phyloP scores from a whole-genome alignment of 2,797 vertebrate genomes.

The Chrysocyon brachyurus region DNA sequence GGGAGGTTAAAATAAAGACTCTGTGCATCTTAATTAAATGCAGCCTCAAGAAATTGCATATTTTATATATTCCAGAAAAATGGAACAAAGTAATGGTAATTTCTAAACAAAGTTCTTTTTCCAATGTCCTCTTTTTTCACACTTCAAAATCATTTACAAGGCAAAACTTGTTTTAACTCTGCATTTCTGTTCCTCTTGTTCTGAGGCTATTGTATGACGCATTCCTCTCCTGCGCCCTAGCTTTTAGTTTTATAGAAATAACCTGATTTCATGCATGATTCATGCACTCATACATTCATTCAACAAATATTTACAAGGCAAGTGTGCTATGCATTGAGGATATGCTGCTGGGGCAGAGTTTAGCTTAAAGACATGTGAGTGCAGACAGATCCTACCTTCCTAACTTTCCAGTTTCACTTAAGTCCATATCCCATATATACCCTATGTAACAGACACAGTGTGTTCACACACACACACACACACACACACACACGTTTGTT shows the following conservation, averaged over 20 bases:
- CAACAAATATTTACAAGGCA: background rate
- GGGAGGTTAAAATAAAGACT: background rate
- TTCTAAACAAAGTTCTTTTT: background rate
- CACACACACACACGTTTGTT: background rate
- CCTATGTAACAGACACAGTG: background rate
- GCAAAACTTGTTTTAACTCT: background rate
- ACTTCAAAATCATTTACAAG: background rate
- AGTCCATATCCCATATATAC: accelerated
- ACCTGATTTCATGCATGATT: background rate
- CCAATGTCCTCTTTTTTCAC: background rate
- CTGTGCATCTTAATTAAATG: background rate
- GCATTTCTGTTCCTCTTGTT: background rate
- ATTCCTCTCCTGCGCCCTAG: background rate
- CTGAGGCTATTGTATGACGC: background rate
- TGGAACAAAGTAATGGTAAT: background rate
- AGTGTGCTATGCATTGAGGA: background rate
- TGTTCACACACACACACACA: too few species aligned
- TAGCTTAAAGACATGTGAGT: background rate
- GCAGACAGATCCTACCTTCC: background rate
- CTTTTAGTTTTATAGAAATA: background rate
- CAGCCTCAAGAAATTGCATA: background rate
- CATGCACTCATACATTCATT: background rate
- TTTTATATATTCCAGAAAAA: background rate
- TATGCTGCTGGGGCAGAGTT: background rate
- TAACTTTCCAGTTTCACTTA: background rate